Conservation (phyloP, 2,797 vertebrate species). For the Hoplostethus atlanticus region DNA sequence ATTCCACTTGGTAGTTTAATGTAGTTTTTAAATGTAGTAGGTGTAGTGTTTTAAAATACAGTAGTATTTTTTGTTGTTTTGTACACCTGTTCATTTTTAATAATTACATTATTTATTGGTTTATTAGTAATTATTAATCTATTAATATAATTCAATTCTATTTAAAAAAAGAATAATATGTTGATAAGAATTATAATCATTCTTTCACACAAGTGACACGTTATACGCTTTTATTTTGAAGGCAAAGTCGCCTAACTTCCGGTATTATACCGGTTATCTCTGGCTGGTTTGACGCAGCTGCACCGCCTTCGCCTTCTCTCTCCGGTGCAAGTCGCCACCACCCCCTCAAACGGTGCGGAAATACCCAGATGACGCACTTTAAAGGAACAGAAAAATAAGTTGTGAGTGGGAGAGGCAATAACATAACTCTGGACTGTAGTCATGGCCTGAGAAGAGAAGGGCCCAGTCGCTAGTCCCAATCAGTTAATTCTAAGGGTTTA, state of each 20-base stretch:
- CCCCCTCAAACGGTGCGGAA: constrained; percentile 82
- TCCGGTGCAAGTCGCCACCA: constrained; percentile 54
- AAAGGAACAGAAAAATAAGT: constrained; percentile 61
- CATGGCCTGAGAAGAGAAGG: constrained; percentile 38
- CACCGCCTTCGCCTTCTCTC: constrained; percentile 19
- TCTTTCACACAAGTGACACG: neutral
- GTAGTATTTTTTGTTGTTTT: too few species aligned
- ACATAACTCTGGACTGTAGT: constrained; percentile 54
- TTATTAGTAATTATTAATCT: too few species aligned
- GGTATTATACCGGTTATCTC: neutral
- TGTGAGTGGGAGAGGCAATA: constrained; percentile 59
- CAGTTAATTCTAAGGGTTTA: neutral
- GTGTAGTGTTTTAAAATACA: too few species aligned
- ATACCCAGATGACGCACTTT: constrained; percentile 84
- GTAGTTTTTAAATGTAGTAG: too few species aligned
- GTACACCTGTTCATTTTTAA: too few species aligned
- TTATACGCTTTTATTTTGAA: constrained; percentile 52
- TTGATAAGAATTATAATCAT: too few species aligned
- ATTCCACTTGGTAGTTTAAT: too few species aligned
- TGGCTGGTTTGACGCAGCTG: constrained; percentile 8
- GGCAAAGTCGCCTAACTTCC: neutral
- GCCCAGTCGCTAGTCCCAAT: neutral
- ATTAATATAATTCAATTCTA: too few species aligned
- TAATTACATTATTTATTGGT: too few species aligned
- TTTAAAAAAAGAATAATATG: too few species aligned